phyloP scores from a whole-genome alignment of 2,113 vertebrate species.

The Caranx melampygus region DNA sequence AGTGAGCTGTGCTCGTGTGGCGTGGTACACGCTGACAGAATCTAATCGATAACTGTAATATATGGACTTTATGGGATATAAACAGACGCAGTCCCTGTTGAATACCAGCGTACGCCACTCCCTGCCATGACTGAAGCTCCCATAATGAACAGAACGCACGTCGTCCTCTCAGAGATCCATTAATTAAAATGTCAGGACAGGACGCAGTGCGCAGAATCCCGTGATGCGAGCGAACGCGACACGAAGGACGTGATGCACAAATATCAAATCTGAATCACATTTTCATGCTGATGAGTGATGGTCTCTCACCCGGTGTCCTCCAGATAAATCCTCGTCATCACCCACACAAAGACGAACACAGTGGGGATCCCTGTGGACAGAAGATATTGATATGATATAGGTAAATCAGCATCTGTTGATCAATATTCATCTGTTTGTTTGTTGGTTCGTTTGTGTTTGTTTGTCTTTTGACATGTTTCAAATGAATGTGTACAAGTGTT shows the following conservation, averaged over 20 bases:
- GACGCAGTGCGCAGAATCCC: not conserved
- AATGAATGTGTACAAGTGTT: too few species aligned
- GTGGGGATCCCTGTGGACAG: constrained; percentile 87
- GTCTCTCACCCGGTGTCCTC: constrained; percentile 89
- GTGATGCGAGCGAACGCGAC: not conserved
- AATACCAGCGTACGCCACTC: not conserved
- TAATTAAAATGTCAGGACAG: not conserved
- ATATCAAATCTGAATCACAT: not conserved
- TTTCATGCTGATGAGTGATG: not conserved
- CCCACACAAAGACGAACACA: constrained; percentile 86
- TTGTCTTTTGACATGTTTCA: too few species aligned
- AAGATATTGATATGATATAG: not conserved
- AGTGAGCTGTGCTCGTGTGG: not conserved
- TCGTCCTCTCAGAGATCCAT: not conserved
- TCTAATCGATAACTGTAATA: constrained; percentile 6
- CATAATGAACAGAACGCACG: not conserved
- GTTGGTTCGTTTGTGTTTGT: too few species aligned
- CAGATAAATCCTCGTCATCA: constrained; percentile 85
- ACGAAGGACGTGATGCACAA: not conserved
- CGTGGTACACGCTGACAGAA: not conserved
- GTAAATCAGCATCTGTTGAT: not conserved
- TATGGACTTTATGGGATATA: not conserved
- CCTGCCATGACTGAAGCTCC: not conserved
- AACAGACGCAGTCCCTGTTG: constrained; percentile 4
- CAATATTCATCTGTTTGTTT: too few species aligned